Conservation (phyloP, 2,888 invertebrate genomes). For the Syrista parreyssii region DNA sequence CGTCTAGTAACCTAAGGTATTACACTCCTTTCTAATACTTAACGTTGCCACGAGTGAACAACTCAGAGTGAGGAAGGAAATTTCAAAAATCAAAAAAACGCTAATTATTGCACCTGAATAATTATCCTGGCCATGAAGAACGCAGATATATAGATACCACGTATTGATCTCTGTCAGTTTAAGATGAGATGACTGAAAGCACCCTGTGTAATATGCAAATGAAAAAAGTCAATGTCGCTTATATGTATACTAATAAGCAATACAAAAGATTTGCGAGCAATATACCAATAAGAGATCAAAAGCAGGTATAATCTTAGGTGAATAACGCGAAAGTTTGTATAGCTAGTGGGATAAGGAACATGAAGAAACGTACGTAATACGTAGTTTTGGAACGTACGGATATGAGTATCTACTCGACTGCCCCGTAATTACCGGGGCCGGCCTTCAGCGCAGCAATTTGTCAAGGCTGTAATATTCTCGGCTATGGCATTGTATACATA, state of each 20-base stretch:
- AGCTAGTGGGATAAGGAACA: not conserved
- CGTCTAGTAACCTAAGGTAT: not conserved
- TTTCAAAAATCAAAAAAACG: too few species aligned
- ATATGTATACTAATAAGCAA: not conserved
- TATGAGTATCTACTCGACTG: constrained; percentile 20
- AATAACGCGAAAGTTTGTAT: not conserved
- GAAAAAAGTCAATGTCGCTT: not conserved
- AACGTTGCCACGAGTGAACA: not conserved
- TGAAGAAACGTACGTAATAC: not conserved
- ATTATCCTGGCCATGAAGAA: too few species aligned
- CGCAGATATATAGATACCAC: too few species aligned
- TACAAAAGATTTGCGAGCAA: not conserved
- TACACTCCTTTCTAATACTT: not conserved
- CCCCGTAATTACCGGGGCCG: constrained; percentile 62
- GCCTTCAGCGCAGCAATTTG: constrained; percentile 65
- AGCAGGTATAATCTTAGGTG: not conserved
- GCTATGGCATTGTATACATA: constrained; percentile 52
- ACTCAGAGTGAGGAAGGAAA: too few species aligned
- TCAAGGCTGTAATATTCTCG: constrained; percentile 55
- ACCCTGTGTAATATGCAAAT: not conserved
- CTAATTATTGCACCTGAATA: too few species aligned
- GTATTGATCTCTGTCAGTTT: too few species aligned
- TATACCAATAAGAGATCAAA: not conserved
- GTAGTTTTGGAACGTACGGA: not conserved
- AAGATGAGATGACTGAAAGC: too few species aligned